Evolutionary conservation across 2,888 invertebrate species (phyloP), one percentile per base, ranked within the genome.

Genomic region (Shargacucullia verbasci): DNA sequence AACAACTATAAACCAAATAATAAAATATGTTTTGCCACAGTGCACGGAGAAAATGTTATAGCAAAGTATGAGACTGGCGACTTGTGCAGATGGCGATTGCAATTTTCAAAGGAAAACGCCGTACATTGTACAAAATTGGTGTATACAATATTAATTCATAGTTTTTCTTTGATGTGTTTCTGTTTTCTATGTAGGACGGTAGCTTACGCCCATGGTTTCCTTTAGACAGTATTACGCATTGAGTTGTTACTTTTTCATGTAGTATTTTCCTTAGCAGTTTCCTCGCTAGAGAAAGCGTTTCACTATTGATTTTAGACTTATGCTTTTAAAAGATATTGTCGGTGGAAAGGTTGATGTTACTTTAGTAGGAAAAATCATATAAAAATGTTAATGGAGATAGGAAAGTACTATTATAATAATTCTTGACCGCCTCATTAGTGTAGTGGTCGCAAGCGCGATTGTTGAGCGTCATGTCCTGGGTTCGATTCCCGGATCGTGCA

Each of bases 1-100:
- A 80, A 79, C 74, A 79, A 79, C 75, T 81, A 78, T 69, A 79
- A 80, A 81, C 62, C 75, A 78, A 77, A 81, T 78, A 82, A 78
- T 77, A 81, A 81, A 81, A 81, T 71, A 81, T 54, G 43, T 68
- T 67, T 53, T 43, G 33, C 46, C 37, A 27, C 43, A 37, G 27
- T 52, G 40, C 34, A 25, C 55, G 62, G 39, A 67, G 71, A 52
- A 73, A 79, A 78, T 70, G 60, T 74, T 66, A 66, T 57, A 74
- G 74, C 74, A 76, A 73, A 49, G 55, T 63, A 57, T 61, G 39
- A 39, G 52, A 13, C 35, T 48, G 59, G n/a, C 48, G 53, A 29
- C 49, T 60, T 39, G 43, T 45, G 41, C 50, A 53, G 52, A 46
- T 53, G 63, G 55, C 53, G 50, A 59, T 48, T 62, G 67, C 58